These are phyloP conservation scores for Amyelois transitella DNA, from an alignment of 1,140 invertebrate genomes.

Conservation along the genomic window DNA sequence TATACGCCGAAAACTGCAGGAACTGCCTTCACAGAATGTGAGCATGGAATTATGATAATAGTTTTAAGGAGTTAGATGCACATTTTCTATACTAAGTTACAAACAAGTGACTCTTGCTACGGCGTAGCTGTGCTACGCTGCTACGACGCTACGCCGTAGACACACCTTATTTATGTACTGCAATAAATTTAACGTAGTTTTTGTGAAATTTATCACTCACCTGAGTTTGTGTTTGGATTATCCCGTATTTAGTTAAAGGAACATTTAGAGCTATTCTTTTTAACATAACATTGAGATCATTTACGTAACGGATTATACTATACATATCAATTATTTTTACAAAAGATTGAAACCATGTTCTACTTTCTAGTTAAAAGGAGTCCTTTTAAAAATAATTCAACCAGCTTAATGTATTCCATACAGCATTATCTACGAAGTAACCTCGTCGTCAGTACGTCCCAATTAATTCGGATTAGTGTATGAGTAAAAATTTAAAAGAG, in stretches of 20 bases:
- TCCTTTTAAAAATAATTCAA: no score
- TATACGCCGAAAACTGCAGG: conserved; percentile 26
- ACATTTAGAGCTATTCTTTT: background rate
- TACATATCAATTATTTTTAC: conserved; percentile 57
- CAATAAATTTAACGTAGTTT: conserved; percentile 31
- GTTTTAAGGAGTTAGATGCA: conserved; percentile 63
- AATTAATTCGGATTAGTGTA: conserved; percentile 67
- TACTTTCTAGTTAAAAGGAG: no score
- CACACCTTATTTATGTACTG: conserved; percentile 27
- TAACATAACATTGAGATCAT: background rate
- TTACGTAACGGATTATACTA: background rate
- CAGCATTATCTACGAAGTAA: conserved; percentile 1
- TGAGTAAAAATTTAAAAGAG: conserved; percentile 14
- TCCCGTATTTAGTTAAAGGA: background rate
- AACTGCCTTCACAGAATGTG: conserved; percentile 53
- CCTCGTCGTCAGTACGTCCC: conserved; percentile 19
- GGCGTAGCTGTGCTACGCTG: conserved; percentile 5
- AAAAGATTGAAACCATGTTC: no score
- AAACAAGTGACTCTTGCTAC: conserved; percentile 23
- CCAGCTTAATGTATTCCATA: no score
- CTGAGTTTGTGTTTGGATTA: conserved; percentile 4
- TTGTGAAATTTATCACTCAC: conserved; percentile 23
- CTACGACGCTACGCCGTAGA: conserved; percentile 37
- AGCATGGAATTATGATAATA: conserved; percentile 63
- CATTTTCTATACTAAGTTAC: conserved; percentile 43